phyloP scores from a whole-genome alignment of 2,888 invertebrate species.

The Caenorhabditis drosophilae region DNA sequence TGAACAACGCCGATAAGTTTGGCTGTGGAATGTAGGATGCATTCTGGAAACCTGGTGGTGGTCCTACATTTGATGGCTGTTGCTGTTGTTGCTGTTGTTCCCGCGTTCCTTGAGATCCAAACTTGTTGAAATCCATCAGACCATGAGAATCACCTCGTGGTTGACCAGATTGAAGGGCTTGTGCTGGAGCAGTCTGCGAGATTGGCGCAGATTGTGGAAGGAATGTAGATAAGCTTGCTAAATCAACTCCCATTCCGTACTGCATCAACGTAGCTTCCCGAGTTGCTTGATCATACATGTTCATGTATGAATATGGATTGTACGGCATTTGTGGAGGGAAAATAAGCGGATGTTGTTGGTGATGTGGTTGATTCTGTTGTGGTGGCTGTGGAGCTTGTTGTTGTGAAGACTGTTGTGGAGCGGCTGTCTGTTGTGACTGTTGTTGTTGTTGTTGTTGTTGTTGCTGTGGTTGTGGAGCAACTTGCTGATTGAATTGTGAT shows the following conservation, averaged over 20 bases:
- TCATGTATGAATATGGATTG: slow-evolving; percentile 37
- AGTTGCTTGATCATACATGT: slow-evolving; percentile 49
- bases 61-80: slow-evolving; percentile 48
- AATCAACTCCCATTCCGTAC: slow-evolving; percentile 51
- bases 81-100: slow-evolving; percentile 37
- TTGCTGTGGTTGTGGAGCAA: slow-evolving; percentile 16
- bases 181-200: slow-evolving; percentile 21
- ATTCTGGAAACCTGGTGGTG: slow-evolving; percentile 53
- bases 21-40: slow-evolving; percentile 43
- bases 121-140: slow-evolving; percentile 47
- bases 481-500: slow-evolving; percentile 20
- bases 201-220: slow-evolving; percentile 31
- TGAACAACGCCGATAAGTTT: slow-evolving; percentile 39
- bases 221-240: slow-evolving; percentile 36
- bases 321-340: slow-evolving; percentile 41
- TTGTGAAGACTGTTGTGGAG: slow-evolving; percentile 11
- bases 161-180: slow-evolving; percentile 31
- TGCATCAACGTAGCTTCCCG: slow-evolving; percentile 50
- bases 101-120: slow-evolving; percentile 31
- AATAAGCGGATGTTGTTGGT: slow-evolving; percentile 34
- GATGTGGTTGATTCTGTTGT: slow-evolving; percentile 39
- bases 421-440: slow-evolving; percentile 21
- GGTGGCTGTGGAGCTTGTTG: slow-evolving; percentile 21
- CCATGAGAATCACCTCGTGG: slow-evolving; percentile 39
- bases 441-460: slow-evolving; percentile 22